Percentiles rank a stretch among this genome's conserved stretches.
Evolutionary conservation across 92 coral and sea anemone genomes (phyloP).

Genomic region (Parazoanthus swiftii): DNA sequence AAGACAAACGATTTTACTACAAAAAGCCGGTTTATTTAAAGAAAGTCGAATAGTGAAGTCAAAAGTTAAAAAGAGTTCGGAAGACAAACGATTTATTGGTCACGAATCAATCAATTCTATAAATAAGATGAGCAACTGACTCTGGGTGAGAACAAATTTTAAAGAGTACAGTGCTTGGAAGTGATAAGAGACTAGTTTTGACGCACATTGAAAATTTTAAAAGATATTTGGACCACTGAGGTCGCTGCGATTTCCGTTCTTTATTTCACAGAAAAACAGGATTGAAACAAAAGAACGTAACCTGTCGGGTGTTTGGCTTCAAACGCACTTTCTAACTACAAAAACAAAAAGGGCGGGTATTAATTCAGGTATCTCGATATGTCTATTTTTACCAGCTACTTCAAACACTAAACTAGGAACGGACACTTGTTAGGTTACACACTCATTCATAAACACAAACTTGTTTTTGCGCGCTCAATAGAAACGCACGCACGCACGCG

Average conservation of each 20-base stretch:
- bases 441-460: neutral
- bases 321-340: neutral
- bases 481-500: neutral
- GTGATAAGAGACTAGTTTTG: neutral
- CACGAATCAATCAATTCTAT: slow-evolving; percentile 17
- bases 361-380: too few relatives aligned
- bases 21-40: neutral
- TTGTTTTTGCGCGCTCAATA: neutral
- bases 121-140: neutral
- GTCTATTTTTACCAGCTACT: too few relatives aligned
- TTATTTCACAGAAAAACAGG: neutral
- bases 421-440: too few relatives aligned
- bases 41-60: neutral
- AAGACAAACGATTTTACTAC: slow-evolving; percentile 18
- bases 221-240: neutral
- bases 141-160: neutral
- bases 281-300: neutral
- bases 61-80: neutral
- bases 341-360: too few relatives aligned
- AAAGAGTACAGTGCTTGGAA: neutral
- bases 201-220: neutral
- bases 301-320: neutral
- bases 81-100: slow-evolving; percentile 21
- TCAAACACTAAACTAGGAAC: too few relatives aligned
- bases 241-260: neutral